phyloP scores from a whole-genome alignment of 2,888 invertebrate species.

The Bombylius major region DNA sequence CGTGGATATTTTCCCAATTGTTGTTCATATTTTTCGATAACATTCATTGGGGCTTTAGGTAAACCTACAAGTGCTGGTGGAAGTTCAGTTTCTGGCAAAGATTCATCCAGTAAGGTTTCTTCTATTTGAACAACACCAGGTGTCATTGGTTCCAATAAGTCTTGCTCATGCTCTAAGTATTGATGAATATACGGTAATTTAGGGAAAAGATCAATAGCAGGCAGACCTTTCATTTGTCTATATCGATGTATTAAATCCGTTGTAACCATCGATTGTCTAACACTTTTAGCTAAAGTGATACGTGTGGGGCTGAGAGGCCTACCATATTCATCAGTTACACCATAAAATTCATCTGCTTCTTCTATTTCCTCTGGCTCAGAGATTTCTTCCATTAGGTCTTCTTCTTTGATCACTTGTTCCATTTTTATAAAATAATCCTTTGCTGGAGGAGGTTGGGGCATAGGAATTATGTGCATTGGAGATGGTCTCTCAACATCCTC shows the following conservation, averaged over 20 bases:
- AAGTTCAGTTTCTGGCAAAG: not conserved
- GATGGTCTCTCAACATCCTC: constrained; percentile 1
- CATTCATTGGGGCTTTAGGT: no score
- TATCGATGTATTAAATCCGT: not conserved
- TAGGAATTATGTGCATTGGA: not conserved
- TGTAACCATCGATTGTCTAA: not conserved
- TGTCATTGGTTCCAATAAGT: not conserved
- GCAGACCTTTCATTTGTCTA: not conserved
- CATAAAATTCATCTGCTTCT: not conserved
- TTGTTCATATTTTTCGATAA: no score
- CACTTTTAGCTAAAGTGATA: constrained; percentile 1
- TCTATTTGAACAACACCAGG: not conserved
- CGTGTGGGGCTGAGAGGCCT: not conserved
- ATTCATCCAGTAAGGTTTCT: not conserved
- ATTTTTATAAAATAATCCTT: no score
- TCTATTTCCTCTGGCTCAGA: not conserved
- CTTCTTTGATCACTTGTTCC: not conserved
- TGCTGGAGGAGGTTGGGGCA: not conserved
- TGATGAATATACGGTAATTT: not conserved
- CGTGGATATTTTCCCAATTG: no score
- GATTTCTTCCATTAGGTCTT: not conserved
- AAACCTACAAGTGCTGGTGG: no score
- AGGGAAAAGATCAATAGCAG: not conserved
- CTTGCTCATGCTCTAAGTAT: not conserved
- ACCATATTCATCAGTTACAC: not conserved